Conservation (phyloP, 2,888 invertebrate genomes). For the Chydorus sphaericus region DNA sequence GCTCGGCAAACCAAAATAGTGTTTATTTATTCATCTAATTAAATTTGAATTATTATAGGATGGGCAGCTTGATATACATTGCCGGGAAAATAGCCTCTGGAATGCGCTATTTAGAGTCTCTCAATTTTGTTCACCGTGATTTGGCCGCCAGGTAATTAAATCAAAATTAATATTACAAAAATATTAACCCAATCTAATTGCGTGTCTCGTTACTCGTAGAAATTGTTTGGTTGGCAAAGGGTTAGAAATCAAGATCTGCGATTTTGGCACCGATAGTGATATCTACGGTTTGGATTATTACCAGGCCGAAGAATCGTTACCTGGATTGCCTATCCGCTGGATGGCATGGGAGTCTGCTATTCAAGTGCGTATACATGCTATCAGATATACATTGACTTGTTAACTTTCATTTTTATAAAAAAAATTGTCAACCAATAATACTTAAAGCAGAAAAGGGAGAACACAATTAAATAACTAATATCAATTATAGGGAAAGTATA, state of each 20-base stretch:
- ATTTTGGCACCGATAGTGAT: conserved; percentile 72
- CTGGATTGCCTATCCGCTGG: conserved; percentile 72
- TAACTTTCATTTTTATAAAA: background rate
- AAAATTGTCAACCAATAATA: background rate
- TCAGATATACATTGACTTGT: conserved; percentile 15
- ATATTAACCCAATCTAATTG: conserved; percentile 55
- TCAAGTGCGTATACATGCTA: too few relatives aligned
- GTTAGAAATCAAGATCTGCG: conserved; percentile 66
- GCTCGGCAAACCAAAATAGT: background rate
- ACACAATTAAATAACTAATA: background rate
- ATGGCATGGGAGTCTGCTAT: conserved; percentile 78
- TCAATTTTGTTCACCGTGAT: conserved; percentile 82
- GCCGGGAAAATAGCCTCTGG: conserved; percentile 75
- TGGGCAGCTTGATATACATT: conserved; percentile 65
- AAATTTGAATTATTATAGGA: conserved; percentile 40
- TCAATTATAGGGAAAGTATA: conserved; percentile 57
- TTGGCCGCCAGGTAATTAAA: conserved; percentile 54
- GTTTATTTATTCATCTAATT: background rate
- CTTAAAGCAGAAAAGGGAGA: background rate
- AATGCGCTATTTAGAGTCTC: conserved; percentile 73
- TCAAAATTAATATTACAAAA: background rate
- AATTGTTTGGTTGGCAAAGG: conserved; percentile 73
- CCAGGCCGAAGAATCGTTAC: conserved; percentile 60
- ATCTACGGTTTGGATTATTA: conserved; percentile 66
- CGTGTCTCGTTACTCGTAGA: conserved; percentile 43